phyloP scores from a whole-genome alignment of 2,797 vertebrate species.

The Brotula barbata region DNA sequence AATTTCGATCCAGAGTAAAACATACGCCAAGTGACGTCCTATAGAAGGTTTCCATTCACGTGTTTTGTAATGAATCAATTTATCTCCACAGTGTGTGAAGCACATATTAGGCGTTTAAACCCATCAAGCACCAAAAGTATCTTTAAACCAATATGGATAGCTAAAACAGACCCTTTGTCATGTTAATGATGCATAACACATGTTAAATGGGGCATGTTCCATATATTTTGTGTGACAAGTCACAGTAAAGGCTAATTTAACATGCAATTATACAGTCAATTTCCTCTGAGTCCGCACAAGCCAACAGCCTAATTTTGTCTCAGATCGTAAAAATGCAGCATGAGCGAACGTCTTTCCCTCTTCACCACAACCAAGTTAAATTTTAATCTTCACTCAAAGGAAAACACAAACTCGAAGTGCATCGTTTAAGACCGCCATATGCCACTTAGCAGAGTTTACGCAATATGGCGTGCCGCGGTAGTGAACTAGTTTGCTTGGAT shows the following conservation, averaged over 20 bases:
- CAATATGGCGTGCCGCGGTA: slow-evolving; percentile 14
- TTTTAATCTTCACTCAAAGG: slow-evolving; percentile 57
- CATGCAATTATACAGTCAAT: slow-evolving; percentile 62
- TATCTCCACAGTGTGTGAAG: slow-evolving; percentile 10
- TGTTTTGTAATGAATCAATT: not conserved
- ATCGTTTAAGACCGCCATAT: slow-evolving; percentile 44
- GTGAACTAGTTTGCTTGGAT: slow-evolving; percentile 33
- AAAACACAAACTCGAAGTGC: slow-evolving; percentile 57
- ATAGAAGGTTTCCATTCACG: not conserved
- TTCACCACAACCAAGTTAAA: slow-evolving; percentile 52
- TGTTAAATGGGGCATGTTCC: slow-evolving; percentile 57
- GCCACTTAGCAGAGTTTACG: slow-evolving; percentile 36
- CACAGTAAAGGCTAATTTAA: slow-evolving; percentile 62
- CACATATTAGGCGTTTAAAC: slow-evolving; percentile 27
- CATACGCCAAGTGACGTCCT: not conserved
- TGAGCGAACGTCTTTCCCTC: slow-evolving; percentile 54
- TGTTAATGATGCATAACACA: slow-evolving; percentile 55
- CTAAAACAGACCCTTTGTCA: slow-evolving; percentile 49
- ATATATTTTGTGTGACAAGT: slow-evolving; percentile 51
- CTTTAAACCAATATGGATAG: slow-evolving; percentile 31
- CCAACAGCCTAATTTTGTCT: slow-evolving; percentile 49
- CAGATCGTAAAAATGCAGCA: slow-evolving; percentile 55
- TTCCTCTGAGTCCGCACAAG: slow-evolving; percentile 57
- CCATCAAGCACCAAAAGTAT: slow-evolving; percentile 17
- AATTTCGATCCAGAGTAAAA: not conserved